These are phyloP conservation scores for Sminthopsis crassicaudata DNA, from an alignment of 2,113 vertebrate species.

Conservation along the genomic window DNA sequence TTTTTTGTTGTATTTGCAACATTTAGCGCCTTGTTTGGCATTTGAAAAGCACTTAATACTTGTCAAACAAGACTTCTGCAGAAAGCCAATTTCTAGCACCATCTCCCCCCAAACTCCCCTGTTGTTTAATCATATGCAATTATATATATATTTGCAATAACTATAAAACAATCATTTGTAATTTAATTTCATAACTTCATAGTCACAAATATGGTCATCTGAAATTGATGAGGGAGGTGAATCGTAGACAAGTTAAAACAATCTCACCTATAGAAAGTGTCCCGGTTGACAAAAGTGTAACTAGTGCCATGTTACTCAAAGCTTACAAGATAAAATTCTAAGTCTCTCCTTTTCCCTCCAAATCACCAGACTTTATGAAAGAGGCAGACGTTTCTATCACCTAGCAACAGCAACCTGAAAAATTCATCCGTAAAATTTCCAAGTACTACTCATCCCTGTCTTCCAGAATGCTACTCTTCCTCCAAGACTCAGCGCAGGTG, in stretches of 20 bases:
- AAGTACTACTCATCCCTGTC: neutral
- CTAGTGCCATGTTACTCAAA: neutral
- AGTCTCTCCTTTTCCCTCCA: neutral
- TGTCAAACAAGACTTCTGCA: neutral
- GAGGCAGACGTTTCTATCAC: neutral
- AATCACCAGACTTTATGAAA: neutral
- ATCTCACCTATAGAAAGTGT: conserved; percentile 19
- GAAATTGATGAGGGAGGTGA: neutral
- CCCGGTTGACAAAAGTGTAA: conserved; percentile 18
- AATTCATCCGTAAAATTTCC: neutral
- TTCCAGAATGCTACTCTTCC: neutral
- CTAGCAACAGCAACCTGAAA: neutral
- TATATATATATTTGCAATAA: neutral
- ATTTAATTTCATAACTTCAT: neutral
- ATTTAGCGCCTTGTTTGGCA: neutral
- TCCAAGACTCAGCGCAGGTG: neutral
- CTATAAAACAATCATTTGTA: neutral
- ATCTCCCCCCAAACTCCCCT: neutral
- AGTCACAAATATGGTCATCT: neutral
- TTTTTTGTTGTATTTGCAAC: neutral
- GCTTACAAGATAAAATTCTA: neutral
- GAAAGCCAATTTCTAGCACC: neutral
- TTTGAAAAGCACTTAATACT: neutral
- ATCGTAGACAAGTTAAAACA: neutral
- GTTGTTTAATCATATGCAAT: neutral